Conservation (phyloP, 2,888 invertebrate genomes). For the Orchesellides sinensis region DNA sequence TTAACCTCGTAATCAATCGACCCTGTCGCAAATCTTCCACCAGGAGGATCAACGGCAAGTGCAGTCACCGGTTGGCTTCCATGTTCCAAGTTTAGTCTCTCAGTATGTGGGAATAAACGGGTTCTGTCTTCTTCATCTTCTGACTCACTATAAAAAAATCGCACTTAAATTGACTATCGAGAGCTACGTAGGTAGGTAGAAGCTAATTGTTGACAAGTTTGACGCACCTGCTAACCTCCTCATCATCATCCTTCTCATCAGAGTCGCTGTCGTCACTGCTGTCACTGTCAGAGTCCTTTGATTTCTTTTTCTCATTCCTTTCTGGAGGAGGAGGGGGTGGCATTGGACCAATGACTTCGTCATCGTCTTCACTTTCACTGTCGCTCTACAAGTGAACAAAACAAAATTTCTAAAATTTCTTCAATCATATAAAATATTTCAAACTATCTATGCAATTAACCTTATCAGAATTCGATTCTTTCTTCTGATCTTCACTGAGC, state of each 20-base stretch:
- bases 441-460: not conserved
- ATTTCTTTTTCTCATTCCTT: constrained; percentile 27
- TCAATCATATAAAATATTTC: not conserved
- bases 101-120: constrained; percentile 78
- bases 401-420: not conserved
- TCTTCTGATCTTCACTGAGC: constrained; percentile 70
- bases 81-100: constrained; percentile 89
- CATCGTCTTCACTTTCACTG: constrained; percentile 77
- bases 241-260: constrained; percentile 71
- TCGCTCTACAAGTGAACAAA: constrained; percentile 14
- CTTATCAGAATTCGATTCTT: constrained; percentile 59
- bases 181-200: too few species aligned
- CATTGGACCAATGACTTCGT: constrained; percentile 82
- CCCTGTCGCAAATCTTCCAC: constrained; percentile 92
- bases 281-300: not conserved
- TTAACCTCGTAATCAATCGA: constrained; percentile 97
- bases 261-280: constrained; percentile 21
- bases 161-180: not conserved
- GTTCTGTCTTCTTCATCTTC: constrained; percentile 73
- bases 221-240: constrained; percentile 41
- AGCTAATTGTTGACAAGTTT: too few species aligned
- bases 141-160: constrained; percentile 59
- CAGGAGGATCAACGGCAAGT: constrained; percentile 94
- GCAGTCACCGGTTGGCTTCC: constrained; percentile 94
- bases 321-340: constrained; percentile 77